Percentiles rank a stretch among this genome's conserved stretches.
These are phyloP conservation scores for Homalodisca vitripennis DNA, from an alignment of 1,140 invertebrate genomes.

Conservation along the genomic window DNA sequence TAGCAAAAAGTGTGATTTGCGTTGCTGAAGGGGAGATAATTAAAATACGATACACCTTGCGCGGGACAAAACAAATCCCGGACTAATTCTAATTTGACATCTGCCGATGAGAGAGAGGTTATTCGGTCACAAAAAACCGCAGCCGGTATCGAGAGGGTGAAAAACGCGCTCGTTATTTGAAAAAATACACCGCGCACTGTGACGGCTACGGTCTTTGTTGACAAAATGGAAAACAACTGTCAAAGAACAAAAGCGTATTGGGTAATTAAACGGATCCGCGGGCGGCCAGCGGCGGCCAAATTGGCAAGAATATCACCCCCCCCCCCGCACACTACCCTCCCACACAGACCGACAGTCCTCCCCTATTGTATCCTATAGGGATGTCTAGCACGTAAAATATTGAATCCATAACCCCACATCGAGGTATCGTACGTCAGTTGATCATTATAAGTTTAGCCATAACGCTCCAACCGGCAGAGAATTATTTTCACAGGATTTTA, in stretches of 20 bases:
- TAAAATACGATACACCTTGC: constrained; percentile 26
- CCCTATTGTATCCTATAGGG: background rate
- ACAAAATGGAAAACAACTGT: constrained; percentile 26
- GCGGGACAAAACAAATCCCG: constrained; percentile 20
- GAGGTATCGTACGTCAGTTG: background rate
- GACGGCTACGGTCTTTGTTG: constrained; percentile 19
- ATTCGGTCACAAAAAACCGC: constrained; percentile 15
- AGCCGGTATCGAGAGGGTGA: background rate
- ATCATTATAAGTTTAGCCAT: constrained; percentile 17
- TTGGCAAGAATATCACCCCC: constrained; percentile 21
- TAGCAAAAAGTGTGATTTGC: constrained; percentile 20
- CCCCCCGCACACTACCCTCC: background rate
- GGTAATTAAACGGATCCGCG: constrained; percentile 10
- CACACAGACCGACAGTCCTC: no score
- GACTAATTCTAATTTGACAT: constrained; percentile 21
- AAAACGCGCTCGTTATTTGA: constrained; percentile 17
- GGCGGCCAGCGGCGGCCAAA: constrained; percentile 9
- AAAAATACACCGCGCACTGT: constrained; percentile 20
- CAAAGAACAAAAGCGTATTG: constrained; percentile 26
- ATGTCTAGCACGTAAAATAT: constrained; percentile 18
- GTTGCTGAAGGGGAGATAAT: constrained; percentile 15
- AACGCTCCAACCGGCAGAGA: no score
- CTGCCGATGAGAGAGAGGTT: constrained; percentile 3
- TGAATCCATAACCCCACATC: constrained; percentile 19
- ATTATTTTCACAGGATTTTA: no score